A percentile compares a stretch with the other conserved stretches of the same genome.
Conservation (phyloP, 92 coral and sea anemone species). For the Zoanthus gigantus region DNA sequence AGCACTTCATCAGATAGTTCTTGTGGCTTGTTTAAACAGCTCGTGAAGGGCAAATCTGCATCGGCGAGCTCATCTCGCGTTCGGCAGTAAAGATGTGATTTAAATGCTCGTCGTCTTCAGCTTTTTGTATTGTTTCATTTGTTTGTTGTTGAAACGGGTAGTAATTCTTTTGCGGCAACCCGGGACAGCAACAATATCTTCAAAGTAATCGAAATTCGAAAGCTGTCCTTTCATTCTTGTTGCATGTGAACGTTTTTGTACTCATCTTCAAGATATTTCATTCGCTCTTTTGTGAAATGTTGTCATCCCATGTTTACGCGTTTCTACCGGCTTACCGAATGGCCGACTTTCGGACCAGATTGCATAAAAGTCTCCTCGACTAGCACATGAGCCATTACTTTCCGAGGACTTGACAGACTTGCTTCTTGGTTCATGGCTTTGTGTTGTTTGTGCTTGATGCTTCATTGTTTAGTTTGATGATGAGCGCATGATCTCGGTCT, state of each 20-base stretch:
- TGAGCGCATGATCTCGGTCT: conserved; percentile 7
- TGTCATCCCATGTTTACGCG: neutral
- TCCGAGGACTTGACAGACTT: neutral
- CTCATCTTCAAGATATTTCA: conserved; percentile 17
- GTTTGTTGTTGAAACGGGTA: neutral
- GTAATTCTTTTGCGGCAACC: neutral
- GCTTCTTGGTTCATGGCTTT: conserved; percentile 14
- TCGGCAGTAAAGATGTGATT: too few relatives aligned
- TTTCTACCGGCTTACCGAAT: neutral
- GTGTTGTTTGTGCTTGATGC: conserved; percentile 13
- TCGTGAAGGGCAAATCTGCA: too few relatives aligned
- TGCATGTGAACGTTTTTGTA: conserved; percentile 7
- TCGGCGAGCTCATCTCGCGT: too few relatives aligned
- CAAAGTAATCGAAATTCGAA: conserved; percentile 6
- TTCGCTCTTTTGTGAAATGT: neutral
- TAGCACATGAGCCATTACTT: neutral
- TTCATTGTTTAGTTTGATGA: neutral
- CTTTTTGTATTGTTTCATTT: neutral
- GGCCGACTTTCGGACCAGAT: conserved; percentile 14
- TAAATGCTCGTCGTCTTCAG: neutral
- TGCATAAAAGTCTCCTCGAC: neutral
- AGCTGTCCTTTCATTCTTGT: conserved; percentile 10
- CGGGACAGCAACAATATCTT: neutral
- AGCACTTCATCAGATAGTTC: too few relatives aligned
- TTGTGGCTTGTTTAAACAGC: too few relatives aligned